Percentiles rank a stretch among this genome's conserved stretches.
Conservation (phyloP, 2,797 vertebrate genomes). For the Lepus oiostolus region DNA sequence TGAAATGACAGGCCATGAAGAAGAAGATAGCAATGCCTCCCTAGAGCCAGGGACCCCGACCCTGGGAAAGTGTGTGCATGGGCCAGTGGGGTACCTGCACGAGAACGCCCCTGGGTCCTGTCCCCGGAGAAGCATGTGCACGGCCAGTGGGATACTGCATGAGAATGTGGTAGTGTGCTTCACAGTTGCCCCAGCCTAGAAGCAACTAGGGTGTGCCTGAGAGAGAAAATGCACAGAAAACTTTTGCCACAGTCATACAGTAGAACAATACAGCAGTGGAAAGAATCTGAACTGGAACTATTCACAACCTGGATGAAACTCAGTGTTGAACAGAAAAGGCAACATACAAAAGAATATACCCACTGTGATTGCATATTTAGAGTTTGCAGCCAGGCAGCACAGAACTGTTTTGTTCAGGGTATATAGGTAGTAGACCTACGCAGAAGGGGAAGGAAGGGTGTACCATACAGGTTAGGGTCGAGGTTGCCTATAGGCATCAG, state of each 20-base stretch:
- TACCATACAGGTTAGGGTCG: accelerated
- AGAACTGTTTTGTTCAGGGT: not conserved
- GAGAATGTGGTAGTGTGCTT: not conserved
- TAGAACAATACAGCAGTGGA: not conserved
- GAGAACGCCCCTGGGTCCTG: too few species aligned
- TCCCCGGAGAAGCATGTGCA: too few species aligned
- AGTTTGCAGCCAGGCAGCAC: not conserved
- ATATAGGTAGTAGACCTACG: too few species aligned
- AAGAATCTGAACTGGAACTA: not conserved
- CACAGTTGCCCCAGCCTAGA: not conserved
- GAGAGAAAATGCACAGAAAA: not conserved
- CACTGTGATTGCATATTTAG: not conserved
- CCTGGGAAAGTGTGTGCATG: not conserved
- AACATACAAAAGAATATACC: not conserved
- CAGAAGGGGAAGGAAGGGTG: not conserved
- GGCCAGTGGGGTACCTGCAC: not conserved
- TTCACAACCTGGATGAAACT: not conserved
- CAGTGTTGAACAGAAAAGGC: not conserved
- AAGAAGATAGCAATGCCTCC: constrained; percentile 1
- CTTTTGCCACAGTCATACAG: not conserved
- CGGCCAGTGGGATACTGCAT: too few species aligned
- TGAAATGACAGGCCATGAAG: not conserved
- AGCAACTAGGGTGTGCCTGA: not conserved
- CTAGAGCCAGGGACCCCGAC: not conserved
- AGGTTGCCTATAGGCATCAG: not conserved